phyloP scores from a whole-genome alignment of 2,113 vertebrate species.

The Nothoprocta perdicaria region DNA sequence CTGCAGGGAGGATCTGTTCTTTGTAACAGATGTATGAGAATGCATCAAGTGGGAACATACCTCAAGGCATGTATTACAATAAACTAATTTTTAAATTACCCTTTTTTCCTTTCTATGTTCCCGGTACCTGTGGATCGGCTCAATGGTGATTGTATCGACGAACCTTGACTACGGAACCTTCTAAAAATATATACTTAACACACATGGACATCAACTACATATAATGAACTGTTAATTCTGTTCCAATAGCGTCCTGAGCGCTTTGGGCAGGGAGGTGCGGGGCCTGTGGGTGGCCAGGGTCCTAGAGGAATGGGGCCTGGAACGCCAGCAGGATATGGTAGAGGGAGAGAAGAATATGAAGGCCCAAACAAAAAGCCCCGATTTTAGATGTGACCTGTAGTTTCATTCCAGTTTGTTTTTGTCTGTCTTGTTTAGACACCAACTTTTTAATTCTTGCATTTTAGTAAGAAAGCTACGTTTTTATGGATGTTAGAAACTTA shows the following conservation, averaged over 20 bases:
- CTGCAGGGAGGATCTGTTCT: conserved; percentile 84
- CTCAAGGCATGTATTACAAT: conserved; percentile 87
- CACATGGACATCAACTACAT: conserved; percentile 89
- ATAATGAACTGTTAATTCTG: conserved; percentile 86
- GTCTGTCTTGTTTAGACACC: conserved; percentile 87
- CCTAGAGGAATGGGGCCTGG: conserved; percentile 93
- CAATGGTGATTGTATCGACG: conserved; percentile 97
- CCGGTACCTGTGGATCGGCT: conserved; percentile 99
- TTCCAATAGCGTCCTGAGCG: conserved; percentile 95
- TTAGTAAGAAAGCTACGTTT: conserved; percentile 91
- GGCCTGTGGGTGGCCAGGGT: conserved; percentile 88
- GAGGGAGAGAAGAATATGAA: conserved; percentile 99
- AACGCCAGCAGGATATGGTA: conserved; percentile 91
- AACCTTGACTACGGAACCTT: conserved; percentile 97
- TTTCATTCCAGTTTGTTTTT: conserved; percentile 86
- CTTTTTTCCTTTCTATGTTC: conserved; percentile 99
- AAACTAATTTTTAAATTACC: conserved; percentile 97
- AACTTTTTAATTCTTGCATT: conserved; percentile 95
- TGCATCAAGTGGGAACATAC: conserved; percentile 89
- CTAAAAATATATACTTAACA: conserved; percentile 89
- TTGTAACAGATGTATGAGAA: conserved; percentile 87
- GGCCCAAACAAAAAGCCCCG: conserved; percentile 97
- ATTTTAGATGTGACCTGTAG: conserved; percentile 92
- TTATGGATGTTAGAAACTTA: conserved; percentile 88
- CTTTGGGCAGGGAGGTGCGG: conserved; percentile 92